A percentile compares a stretch with the other conserved stretches of the same genome.
These are phyloP conservation scores for Columba livia DNA, from an alignment of 2,113 vertebrate species.

Conservation along the genomic window DNA sequence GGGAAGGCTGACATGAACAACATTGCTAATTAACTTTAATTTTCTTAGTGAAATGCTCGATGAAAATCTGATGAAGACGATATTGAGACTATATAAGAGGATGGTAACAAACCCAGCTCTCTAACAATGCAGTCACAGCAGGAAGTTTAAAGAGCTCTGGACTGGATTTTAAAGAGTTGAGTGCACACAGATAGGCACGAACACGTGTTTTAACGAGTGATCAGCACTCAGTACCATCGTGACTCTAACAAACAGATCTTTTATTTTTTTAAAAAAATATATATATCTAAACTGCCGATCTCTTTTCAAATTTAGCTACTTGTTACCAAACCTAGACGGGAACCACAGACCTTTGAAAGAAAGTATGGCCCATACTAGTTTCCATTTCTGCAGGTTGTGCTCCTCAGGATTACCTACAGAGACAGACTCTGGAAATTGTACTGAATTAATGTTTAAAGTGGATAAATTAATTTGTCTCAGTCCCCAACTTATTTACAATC, in stretches of 20 bases:
- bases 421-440: background rate
- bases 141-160: background rate
- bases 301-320: background rate
- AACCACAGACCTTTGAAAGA: background rate
- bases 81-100: background rate
- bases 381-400: background rate
- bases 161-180: background rate
- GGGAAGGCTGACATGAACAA: background rate
- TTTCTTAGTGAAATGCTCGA: background rate
- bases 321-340: background rate
- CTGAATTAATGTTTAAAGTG: background rate
- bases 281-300: background rate
- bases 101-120: background rate
- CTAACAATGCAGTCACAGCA: background rate
- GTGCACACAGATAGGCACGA: background rate
- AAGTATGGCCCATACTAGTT: background rate
- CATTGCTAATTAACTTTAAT: background rate
- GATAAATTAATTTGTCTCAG: background rate
- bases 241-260: background rate
- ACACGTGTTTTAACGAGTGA: background rate
- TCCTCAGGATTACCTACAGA: background rate
- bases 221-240: background rate
- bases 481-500: background rate
- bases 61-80: background rate
- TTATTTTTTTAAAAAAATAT: too few species aligned